Percentiles rank a stretch among this genome's conserved stretches.
phyloP scores from a whole-genome alignment of 1,140 invertebrate genomes.

The Drosophila sp. region DNA sequence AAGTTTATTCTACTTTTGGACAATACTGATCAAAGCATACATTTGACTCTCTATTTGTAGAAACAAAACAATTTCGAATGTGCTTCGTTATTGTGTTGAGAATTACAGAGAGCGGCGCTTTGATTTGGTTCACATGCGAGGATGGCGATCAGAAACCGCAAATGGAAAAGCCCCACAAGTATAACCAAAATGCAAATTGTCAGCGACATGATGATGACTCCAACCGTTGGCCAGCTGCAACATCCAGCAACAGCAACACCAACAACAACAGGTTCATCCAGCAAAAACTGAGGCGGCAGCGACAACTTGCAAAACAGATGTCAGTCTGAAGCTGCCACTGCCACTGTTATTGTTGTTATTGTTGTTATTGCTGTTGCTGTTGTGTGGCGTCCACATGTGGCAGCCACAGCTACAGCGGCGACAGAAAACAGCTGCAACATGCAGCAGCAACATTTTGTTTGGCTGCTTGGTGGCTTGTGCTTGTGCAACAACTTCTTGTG shows the following conservation, averaged over 20 bases:
- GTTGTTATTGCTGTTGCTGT: background rate
- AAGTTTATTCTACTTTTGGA: too few relatives aligned
- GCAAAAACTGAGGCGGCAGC: conserved; percentile 41
- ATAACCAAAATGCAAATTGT: conserved; percentile 60
- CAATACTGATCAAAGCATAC: too few relatives aligned
- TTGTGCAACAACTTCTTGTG: conserved; percentile 64
- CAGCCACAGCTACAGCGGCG: conserved; percentile 6
- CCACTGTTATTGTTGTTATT: background rate
- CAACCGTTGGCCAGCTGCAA: conserved; percentile 68
- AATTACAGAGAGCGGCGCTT: conserved; percentile 20
- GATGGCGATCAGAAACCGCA: conserved; percentile 47
- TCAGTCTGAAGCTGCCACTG: conserved; percentile 44
- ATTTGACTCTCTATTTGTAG: background rate
- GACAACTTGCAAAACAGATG: conserved; percentile 66
- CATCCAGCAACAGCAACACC: conserved; percentile 28
- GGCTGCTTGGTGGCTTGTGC: conserved; percentile 16
- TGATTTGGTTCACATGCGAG: conserved; percentile 59
- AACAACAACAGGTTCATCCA: conserved; percentile 53
- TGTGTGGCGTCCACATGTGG: conserved; percentile 52
- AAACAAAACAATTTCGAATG: background rate
- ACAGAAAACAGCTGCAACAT: conserved; percentile 74
- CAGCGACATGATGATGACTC: conserved; percentile 44
- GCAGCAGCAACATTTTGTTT: conserved; percentile 64
- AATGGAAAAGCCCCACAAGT: conserved; percentile 76
- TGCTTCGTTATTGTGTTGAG: background rate